Percentiles rank a stretch among this genome's conserved stretches.
phyloP scores from a whole-genome alignment of 2,113 vertebrate genomes.

The Menura novaehollandiae region DNA sequence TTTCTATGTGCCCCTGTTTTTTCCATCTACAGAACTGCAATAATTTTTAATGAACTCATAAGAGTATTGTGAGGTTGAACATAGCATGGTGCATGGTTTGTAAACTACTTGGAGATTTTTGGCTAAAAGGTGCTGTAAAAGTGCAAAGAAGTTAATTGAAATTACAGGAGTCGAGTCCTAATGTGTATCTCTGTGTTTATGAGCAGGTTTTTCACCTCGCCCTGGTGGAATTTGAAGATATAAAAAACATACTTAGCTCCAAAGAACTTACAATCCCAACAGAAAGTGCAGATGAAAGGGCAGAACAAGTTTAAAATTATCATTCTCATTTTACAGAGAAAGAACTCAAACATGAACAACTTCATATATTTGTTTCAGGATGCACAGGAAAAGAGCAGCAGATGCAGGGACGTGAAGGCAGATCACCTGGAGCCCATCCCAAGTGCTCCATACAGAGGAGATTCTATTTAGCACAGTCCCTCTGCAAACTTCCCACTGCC shows the following conservation, averaged over 20 bases:
- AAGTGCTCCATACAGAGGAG: background rate
- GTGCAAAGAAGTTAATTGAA: constrained; percentile 22
- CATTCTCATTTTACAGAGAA: background rate
- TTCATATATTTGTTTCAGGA: background rate
- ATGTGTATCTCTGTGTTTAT: constrained; percentile 17
- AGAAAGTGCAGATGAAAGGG: background rate
- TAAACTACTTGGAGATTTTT: constrained; percentile 4
- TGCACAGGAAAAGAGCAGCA: background rate
- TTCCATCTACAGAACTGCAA: background rate
- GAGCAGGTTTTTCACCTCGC: background rate
- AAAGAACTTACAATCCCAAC: background rate
- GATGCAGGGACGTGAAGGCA: background rate
- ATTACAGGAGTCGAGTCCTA: background rate
- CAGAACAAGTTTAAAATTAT: background rate
- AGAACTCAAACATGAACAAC: background rate
- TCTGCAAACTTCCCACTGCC: background rate
- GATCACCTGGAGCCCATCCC: background rate
- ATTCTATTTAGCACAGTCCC: background rate
- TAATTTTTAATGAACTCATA: constrained; percentile 4
- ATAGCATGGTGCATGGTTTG: background rate
- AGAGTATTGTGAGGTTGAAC: background rate
- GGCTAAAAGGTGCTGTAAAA: background rate
- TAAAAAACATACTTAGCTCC: background rate
- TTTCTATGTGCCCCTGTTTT: background rate
- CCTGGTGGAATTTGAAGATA: background rate